Evolutionary conservation across 2,888 invertebrate genomes (phyloP).

Genomic region (Watsonalla binaria): DNA sequence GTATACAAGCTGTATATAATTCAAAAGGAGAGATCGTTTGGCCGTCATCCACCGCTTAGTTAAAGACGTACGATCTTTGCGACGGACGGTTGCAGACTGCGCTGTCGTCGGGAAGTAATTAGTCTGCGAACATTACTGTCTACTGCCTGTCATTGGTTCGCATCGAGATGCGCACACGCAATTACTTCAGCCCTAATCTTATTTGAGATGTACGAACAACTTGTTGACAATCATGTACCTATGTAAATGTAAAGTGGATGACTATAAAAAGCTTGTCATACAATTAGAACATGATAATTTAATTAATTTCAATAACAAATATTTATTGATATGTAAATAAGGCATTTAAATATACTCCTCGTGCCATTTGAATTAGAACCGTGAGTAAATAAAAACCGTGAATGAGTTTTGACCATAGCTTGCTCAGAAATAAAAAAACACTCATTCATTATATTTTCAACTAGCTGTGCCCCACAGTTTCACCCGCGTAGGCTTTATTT

Average conservation of each 20-base stretch:
- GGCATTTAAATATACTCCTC: background rate
- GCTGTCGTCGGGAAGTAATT: constrained; percentile 33
- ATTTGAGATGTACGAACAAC: background rate
- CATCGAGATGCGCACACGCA: constrained; percentile 26
- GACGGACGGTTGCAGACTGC: constrained; percentile 39
- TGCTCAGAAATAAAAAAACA: no score
- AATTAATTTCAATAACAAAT: background rate
- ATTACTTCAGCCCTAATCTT: constrained; percentile 3
- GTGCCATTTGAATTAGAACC: background rate
- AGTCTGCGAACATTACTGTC: constrained; percentile 32
- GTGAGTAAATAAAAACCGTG: background rate
- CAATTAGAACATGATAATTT: constrained; percentile 2
- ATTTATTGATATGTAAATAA: constrained; percentile 1
- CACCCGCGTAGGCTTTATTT: no score
- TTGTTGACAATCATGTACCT: background rate
- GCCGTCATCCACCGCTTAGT: constrained; percentile 5
- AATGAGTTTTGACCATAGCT: no score
- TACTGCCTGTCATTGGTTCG: constrained; percentile 6
- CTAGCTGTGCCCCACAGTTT: no score
- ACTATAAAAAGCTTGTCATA: background rate
- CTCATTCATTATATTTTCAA: no score
- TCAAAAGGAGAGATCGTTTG: no score
- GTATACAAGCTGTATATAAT: no score
- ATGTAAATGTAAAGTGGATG: background rate
- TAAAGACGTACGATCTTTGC: constrained; percentile 45